phyloP scores from a whole-genome alignment of 2,888 invertebrate species.

The Cephus pygmeus region DNA sequence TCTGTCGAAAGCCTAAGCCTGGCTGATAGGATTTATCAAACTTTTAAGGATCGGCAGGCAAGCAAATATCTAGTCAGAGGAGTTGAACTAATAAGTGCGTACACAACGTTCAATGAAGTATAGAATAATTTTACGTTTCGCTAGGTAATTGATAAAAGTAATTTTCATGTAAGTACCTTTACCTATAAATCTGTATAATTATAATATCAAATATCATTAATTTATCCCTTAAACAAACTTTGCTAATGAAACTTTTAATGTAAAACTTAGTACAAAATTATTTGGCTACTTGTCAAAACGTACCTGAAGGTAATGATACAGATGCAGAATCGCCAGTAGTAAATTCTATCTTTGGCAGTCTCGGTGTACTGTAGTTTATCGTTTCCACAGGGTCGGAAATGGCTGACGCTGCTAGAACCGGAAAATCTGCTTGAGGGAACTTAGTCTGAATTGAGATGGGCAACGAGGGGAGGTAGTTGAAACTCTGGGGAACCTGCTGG shows the following conservation, averaged over 20 bases:
- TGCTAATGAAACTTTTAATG: background rate
- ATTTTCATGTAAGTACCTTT: background rate
- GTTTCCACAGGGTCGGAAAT: constrained; percentile 36
- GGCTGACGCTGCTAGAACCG: constrained; percentile 38
- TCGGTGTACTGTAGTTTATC: constrained; percentile 36
- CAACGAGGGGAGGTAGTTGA: constrained; percentile 27
- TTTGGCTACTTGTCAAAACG: background rate
- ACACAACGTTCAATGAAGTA: background rate
- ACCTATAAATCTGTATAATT: background rate
- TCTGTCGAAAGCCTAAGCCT: background rate
- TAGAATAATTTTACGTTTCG: background rate
- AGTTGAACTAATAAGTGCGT: background rate
- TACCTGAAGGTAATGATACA: background rate
- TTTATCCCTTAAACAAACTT: too few relatives aligned
- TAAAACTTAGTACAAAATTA: background rate
- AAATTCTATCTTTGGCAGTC: constrained; percentile 37
- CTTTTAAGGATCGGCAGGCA: background rate
- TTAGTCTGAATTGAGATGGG: constrained; percentile 1
- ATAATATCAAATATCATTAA: background rate
- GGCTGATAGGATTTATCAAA: background rate
- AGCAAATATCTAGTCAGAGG: background rate
- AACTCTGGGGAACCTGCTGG: constrained; percentile 25
- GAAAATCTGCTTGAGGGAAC: constrained; percentile 17
- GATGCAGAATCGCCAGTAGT: constrained; percentile 1
- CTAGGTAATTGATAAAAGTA: background rate